These are phyloP conservation scores for Melanostoma scalare DNA, from an alignment of 2,888 invertebrate species.

Conservation along the genomic window DNA sequence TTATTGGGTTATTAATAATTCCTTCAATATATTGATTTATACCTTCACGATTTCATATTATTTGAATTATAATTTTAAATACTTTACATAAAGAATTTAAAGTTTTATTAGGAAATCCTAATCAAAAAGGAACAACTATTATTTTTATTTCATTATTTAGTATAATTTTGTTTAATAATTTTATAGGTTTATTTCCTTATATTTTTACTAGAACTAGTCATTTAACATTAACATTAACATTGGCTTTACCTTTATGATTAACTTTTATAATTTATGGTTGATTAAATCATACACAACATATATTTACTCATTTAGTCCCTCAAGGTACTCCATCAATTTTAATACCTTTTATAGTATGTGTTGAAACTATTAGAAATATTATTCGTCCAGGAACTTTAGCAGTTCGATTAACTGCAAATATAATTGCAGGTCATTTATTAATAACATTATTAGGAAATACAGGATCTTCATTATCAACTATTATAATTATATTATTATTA, in stretches of 20 bases:
- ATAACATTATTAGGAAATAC: conserved; percentile 84
- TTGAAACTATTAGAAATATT: conserved; percentile 89
- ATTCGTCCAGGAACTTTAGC: conserved; percentile 88
- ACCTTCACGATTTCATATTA: conserved; percentile 83
- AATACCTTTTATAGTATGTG: conserved; percentile 89
- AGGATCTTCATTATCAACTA: conserved; percentile 76
- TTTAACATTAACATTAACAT: conserved; percentile 83
- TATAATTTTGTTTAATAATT: no score
- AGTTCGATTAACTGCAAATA: conserved; percentile 89
- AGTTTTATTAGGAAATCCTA: conserved; percentile 82
- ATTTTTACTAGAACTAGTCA: no score
- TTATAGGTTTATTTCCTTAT: conserved; percentile 74
- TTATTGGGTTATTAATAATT: conserved; percentile 83
- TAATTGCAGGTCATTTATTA: conserved; percentile 88
- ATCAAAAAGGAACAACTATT: no score
- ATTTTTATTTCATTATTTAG: no score
- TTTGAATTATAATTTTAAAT: conserved; percentile 83
- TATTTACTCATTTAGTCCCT: conserved; percentile 87
- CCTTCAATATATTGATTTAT: conserved; percentile 84
- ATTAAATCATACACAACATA: conserved; percentile 85
- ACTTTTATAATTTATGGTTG: conserved; percentile 85
- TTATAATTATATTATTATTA: conserved; percentile 77
- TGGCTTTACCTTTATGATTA: no score
- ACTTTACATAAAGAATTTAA: conserved; percentile 85
- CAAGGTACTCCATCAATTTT: conserved; percentile 85